Evolutionary conservation across 1,140 invertebrate genomes (phyloP).

Genomic region (Bombus balteatus): DNA sequence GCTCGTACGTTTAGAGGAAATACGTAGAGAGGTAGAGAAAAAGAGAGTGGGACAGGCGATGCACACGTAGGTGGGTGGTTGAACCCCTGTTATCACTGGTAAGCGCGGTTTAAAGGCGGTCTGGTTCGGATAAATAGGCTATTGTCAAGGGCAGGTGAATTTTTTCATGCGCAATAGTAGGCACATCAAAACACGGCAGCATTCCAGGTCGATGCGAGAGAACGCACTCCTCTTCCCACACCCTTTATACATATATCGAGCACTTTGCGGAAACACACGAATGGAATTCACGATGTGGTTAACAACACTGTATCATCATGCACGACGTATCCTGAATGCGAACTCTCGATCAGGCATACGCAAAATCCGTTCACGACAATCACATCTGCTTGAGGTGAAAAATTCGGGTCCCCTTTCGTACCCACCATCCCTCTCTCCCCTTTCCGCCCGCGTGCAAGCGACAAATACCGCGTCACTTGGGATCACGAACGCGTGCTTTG

Average conservation of each 20-base stretch:
- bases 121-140: conserved; percentile 69
- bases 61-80: conserved; percentile 67
- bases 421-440: conserved; percentile 50
- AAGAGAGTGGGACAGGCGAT: conserved; percentile 34
- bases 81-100: conserved; percentile 63
- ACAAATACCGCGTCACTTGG: conserved; percentile 60
- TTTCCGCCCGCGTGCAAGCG: conserved; percentile 41
- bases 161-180: conserved; percentile 81
- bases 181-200: conserved; percentile 65
- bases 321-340: background rate
- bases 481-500: conserved; percentile 31
- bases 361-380: conserved; percentile 51
- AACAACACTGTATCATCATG: conserved; percentile 28
- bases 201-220: conserved; percentile 64
- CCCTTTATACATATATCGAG: conserved; percentile 15
- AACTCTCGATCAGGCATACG: background rate
- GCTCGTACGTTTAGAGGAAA: conserved; percentile 37
- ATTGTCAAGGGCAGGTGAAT: conserved; percentile 78
- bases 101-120: conserved; percentile 37
- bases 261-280: conserved; percentile 38
- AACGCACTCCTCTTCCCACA: conserved; percentile 44
- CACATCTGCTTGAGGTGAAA: conserved; percentile 64
- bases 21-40: conserved; percentile 40
- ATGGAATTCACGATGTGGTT: conserved; percentile 28
- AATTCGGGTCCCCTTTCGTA: conserved; percentile 42